These are phyloP conservation scores for Plagodis pulveraria DNA, from an alignment of 2,888 invertebrate genomes.

Conservation along the genomic window DNA sequence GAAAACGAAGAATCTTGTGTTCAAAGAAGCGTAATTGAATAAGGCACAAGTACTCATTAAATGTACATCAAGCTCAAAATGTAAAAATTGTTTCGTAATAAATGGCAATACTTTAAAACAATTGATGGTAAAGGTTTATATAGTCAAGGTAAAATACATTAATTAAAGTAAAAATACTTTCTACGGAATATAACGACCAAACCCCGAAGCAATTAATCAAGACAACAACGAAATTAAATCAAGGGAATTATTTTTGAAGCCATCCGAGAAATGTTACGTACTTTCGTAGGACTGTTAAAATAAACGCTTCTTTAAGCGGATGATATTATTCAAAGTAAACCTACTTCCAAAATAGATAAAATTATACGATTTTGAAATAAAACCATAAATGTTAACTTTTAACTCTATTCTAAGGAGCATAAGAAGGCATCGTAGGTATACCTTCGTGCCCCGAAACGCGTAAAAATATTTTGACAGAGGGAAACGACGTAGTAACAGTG, in stretches of 20 bases:
- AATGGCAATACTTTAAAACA: background rate
- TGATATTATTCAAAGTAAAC: constrained; percentile 26
- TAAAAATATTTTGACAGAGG: constrained; percentile 44
- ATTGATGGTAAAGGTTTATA: constrained; percentile 28
- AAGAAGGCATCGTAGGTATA: constrained; percentile 1
- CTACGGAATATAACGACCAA: constrained; percentile 16
- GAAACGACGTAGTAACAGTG: constrained; percentile 47
- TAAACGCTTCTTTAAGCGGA: constrained; percentile 25
- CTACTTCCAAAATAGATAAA: constrained; percentile 16
- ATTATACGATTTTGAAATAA: background rate
- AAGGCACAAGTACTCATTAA: too few relatives aligned
- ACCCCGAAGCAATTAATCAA: constrained; percentile 24
- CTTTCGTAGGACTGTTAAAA: constrained; percentile 11
- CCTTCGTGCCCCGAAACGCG: background rate
- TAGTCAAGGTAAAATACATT: constrained; percentile 12
- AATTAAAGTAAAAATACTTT: constrained; percentile 21
- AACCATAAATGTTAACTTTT: constrained; percentile 1
- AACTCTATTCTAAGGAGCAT: constrained; percentile 9
- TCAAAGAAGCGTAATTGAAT: too few relatives aligned
- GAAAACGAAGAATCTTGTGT: too few relatives aligned
- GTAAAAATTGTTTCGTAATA: too few relatives aligned
- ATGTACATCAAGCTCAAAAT: too few relatives aligned
- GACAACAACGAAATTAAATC: constrained; percentile 21
- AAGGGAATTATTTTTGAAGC: constrained; percentile 12
- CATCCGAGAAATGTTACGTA: constrained; percentile 14